Percentiles rank a stretch among this genome's conserved stretches.
Evolutionary conservation across 2,797 vertebrate species (phyloP).

Genomic region (Premnoplex brunnescens): DNA sequence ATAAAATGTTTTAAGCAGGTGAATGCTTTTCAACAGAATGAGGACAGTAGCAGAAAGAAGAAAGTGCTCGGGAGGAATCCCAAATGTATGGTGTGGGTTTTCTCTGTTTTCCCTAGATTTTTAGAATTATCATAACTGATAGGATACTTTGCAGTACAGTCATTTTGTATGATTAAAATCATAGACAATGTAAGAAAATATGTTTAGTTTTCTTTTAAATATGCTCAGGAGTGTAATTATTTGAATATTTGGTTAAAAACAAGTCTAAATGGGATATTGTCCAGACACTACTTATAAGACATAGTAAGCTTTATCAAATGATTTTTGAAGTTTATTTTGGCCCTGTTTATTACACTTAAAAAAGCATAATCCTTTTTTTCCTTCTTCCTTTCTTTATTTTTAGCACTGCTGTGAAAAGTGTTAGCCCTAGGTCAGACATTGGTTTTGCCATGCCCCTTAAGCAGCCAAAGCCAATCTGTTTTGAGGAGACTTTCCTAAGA

Average conservation of each 20-base stretch:
- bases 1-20: constrained; percentile 9
- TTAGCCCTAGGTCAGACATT: neutral
- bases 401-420: neutral
- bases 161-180: neutral
- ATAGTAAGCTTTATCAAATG: neutral
- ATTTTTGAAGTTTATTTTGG: neutral
- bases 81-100: neutral
- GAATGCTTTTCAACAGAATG: neutral
- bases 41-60: neutral
- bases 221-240: neutral
- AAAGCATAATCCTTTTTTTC: neutral
- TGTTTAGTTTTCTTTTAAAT: neutral
- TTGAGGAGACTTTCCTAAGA: constrained; percentile 37
- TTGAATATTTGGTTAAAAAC: neutral
- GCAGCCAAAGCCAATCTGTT: constrained; percentile 38
- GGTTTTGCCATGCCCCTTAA: neutral
- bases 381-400: neutral
- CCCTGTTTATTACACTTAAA: neutral
- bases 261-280: neutral
- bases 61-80: neutral
- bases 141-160: neutral
- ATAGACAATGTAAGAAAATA: neutral
- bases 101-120: neutral
- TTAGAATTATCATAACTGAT: neutral
- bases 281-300: neutral